Evolutionary conservation across 2,113 vertebrate species (phyloP).

Genomic region (Serinus canaria): DNA sequence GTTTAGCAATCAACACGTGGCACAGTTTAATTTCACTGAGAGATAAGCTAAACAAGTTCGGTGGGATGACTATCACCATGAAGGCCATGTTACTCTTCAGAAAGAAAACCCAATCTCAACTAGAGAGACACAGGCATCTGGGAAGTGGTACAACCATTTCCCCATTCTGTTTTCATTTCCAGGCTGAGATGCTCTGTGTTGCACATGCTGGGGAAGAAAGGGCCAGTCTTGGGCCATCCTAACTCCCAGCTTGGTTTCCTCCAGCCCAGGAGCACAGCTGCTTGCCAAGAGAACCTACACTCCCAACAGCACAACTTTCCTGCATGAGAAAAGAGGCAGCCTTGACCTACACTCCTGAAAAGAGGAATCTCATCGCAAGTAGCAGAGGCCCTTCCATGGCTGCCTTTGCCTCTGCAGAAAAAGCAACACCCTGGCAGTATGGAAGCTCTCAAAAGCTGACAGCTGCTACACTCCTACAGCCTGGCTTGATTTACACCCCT

Average conservation of each 20-base stretch:
- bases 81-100: neutral
- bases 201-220: neutral
- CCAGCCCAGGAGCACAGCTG: neutral
- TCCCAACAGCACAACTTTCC: neutral
- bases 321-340: neutral
- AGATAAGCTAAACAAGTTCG: neutral
- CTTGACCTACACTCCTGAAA: neutral
- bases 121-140: neutral
- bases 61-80: neutral
- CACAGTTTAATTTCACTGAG: neutral
- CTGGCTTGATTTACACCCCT: neutral
- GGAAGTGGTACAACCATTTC: neutral
- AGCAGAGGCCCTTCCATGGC: neutral
- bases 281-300: neutral
- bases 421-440: fast-evolving
- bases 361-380: neutral
- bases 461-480: neutral
- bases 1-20: neutral
- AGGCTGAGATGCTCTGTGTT: neutral
- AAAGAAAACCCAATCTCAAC: neutral
- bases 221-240: fast-evolving
- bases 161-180: neutral
- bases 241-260: neutral
- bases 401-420: neutral
- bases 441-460: neutral